phyloP scores from a whole-genome alignment of 1,140 invertebrate species.

The Ganaspis sp. region DNA sequence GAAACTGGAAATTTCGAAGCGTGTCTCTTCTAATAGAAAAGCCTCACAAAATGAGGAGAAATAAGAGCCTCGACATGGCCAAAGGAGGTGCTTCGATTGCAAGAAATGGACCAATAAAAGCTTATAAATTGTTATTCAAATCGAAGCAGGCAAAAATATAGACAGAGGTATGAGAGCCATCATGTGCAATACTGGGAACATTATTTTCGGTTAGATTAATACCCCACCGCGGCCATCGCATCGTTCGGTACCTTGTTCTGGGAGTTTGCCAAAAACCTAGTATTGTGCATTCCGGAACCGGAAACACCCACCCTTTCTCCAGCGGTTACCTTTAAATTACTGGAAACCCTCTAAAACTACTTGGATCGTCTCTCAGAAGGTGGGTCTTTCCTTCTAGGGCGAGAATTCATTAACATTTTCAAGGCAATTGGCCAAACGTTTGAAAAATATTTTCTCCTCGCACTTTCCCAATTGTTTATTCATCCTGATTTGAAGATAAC shows the following conservation, averaged over 20 bases:
- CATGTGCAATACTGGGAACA: conserved; percentile 49
- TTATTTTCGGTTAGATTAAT: conserved; percentile 66
- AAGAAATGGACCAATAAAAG: conserved; percentile 46
- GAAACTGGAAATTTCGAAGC: not conserved
- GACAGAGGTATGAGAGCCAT: conserved; percentile 43
- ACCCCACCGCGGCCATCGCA: conserved; percentile 61
- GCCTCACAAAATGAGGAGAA: not conserved
- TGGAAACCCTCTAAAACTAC: conserved; percentile 39
- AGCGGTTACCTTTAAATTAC: conserved; percentile 55
- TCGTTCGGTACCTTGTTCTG: conserved; percentile 64
- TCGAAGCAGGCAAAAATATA: conserved; percentile 47
- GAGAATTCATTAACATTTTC: conserved; percentile 9
- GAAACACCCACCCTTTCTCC: conserved; percentile 57
- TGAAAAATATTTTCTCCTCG: not conserved
- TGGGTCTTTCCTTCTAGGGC: not conserved
- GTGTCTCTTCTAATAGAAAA: not conserved
- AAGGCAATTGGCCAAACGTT: not conserved
- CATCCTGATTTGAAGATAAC: not conserved
- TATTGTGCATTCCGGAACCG: conserved; percentile 63
- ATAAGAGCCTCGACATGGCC: not conserved
- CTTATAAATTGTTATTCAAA: conserved; percentile 48
- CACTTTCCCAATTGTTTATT: not conserved
- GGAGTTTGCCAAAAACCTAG: conserved; percentile 66
- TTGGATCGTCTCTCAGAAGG: not conserved
- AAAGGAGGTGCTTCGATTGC: conserved; percentile 7